phyloP scores from a whole-genome alignment of 2,113 vertebrate species.

The Syngnathoides biaculeatus region DNA sequence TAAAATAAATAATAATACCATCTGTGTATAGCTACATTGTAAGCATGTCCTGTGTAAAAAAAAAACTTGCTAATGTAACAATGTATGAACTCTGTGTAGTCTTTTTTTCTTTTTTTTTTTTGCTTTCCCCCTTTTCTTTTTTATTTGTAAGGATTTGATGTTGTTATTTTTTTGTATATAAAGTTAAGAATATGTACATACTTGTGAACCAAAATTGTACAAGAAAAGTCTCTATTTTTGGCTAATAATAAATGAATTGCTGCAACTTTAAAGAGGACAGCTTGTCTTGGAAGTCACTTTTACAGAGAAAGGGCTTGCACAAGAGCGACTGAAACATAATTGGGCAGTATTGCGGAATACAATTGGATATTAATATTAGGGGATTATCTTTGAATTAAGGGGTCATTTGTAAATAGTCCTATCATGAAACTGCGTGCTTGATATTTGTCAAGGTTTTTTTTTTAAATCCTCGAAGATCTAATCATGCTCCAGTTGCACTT shows the following conservation, averaged over 20 bases:
- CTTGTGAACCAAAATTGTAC: constrained; percentile 99
- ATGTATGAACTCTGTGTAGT: constrained; percentile 77
- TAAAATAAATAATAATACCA: constrained; percentile 79
- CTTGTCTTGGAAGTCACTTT: constrained; percentile 1
- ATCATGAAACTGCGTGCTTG: constrained; percentile 40
- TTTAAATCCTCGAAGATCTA: constrained; percentile 40
- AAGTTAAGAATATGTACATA: constrained; percentile 97
- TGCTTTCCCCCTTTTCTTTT: constrained; percentile 76
- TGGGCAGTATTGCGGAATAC: constrained; percentile 60
- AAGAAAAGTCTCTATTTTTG: constrained; percentile 99
- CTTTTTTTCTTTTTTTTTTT: constrained; percentile 73
- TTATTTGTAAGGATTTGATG: constrained; percentile 86
- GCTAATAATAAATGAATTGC: constrained; percentile 99
- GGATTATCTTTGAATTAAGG: constrained; percentile 65
- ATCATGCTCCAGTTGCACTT: constrained; percentile 54
- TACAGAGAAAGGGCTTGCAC: constrained; percentile 39
- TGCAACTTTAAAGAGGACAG: constrained; percentile 82
- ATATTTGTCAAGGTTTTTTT: constrained; percentile 40
- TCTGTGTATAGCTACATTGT: constrained; percentile 91
- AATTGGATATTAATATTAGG: constrained; percentile 72
- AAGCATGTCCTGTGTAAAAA: constrained; percentile 94
- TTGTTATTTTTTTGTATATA: constrained; percentile 95
- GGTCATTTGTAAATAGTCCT: constrained; percentile 50
- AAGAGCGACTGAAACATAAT: constrained; percentile 64
- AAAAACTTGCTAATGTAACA: constrained; percentile 83